A percentile compares a stretch with the other conserved stretches of the same genome.
Evolutionary conservation across 1,140 invertebrate species (phyloP).

Genomic region (Venustaconcha ellipsiformis): DNA sequence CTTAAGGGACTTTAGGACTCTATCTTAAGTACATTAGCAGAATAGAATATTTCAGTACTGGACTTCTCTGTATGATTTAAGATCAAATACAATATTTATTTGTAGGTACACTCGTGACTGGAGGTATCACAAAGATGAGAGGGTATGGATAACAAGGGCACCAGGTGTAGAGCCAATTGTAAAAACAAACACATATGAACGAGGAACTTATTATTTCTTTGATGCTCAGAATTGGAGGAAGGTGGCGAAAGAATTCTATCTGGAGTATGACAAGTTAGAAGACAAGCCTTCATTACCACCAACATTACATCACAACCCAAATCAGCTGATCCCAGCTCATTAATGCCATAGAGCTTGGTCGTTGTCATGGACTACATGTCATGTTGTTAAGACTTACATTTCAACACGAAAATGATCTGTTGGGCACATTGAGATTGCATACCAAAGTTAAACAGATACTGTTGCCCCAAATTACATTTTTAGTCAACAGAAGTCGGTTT

Average conservation of each 20-base stretch:
- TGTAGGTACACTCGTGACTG: constrained; percentile 94
- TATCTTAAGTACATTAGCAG: too few species aligned
- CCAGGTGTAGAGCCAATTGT: constrained; percentile 91
- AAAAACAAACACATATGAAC: constrained; percentile 95
- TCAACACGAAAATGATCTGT: too few species aligned
- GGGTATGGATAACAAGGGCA: constrained; percentile 98
- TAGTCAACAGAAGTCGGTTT: too few species aligned
- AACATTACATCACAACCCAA: constrained; percentile 52
- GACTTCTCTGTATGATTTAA: too few species aligned
- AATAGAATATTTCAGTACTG: too few species aligned
- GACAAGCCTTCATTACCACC: constrained; percentile 76
- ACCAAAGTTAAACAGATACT: too few species aligned
- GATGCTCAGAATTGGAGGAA: constrained; percentile 96
- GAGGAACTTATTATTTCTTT: constrained; percentile 99
- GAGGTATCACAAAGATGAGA: constrained; percentile 99
- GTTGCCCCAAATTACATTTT: too few species aligned
- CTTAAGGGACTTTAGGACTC: too few species aligned
- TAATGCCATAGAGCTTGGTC: background rate
- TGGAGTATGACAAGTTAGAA: constrained; percentile 98
- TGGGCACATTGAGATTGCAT: too few species aligned
- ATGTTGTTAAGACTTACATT: too few species aligned
- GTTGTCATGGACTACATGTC: too few species aligned
- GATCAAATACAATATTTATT: background rate
- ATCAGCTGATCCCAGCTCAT: constrained; percentile 41
- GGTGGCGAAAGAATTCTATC: constrained; percentile 93